A percentile compares a stretch with the other conserved stretches of the same genome.
Conservation (phyloP, 2,113 vertebrate species). For the Parus major region DNA sequence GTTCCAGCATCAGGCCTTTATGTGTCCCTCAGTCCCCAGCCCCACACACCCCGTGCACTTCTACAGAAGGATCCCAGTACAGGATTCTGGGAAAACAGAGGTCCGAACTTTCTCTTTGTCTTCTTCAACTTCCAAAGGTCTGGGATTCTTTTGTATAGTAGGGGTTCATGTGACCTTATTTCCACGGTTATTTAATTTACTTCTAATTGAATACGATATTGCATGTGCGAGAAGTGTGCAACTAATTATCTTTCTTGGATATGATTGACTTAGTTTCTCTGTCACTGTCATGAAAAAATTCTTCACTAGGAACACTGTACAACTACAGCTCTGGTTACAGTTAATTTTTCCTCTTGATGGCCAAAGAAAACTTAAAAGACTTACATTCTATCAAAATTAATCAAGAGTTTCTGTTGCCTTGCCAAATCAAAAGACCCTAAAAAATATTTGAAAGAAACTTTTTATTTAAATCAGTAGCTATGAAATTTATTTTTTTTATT, state of each 20-base stretch:
- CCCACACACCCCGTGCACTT: accelerated
- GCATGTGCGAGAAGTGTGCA: neutral
- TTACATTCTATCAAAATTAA: neutral
- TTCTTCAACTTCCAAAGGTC: neutral
- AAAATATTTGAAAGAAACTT: neutral
- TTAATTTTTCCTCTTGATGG: neutral
- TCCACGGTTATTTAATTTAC: neutral
- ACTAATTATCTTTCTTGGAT: neutral
- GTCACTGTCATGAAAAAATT: neutral
- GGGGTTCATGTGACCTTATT: neutral
- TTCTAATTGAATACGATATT: neutral
- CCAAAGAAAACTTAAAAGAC: neutral
- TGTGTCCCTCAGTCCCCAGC: neutral
- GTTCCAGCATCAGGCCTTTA: neutral
- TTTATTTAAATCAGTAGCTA: neutral
- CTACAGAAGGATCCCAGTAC: neutral
- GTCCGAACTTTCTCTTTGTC: neutral
- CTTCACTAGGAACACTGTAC: neutral
- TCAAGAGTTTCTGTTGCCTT: neutral
- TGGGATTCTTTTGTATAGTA: neutral
- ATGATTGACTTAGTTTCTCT: neutral
- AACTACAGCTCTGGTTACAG: neutral
- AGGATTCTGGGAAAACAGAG: neutral
- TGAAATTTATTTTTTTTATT: neutral
- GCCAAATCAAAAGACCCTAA: neutral